Conservation (phyloP, 2,113 vertebrate species). For the Microtus pennsylvanicus region DNA sequence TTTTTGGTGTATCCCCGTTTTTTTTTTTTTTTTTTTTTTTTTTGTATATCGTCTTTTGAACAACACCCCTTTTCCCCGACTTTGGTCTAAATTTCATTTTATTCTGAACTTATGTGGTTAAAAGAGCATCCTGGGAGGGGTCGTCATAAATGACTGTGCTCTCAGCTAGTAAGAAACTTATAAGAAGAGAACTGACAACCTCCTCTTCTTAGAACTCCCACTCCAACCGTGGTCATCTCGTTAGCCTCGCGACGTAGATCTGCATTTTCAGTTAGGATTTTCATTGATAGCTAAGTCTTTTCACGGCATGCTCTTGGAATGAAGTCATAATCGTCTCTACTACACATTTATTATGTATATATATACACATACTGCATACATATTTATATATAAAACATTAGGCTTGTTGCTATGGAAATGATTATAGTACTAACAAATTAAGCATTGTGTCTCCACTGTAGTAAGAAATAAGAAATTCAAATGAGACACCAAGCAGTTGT, state of each 20-base stretch:
- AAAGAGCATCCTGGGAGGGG: background rate
- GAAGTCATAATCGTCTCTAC: constrained; percentile 58
- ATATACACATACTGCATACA: constrained; percentile 60
- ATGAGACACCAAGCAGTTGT: constrained; percentile 74
- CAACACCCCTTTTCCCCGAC: background rate
- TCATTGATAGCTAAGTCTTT: constrained; percentile 55
- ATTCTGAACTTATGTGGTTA: background rate
- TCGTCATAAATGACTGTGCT: background rate
- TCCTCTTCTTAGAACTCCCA: background rate
- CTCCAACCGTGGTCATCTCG: background rate
- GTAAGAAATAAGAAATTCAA: constrained; percentile 75
- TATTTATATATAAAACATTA: constrained; percentile 78
- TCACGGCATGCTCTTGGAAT: constrained; percentile 18
- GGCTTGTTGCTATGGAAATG: constrained; percentile 77
- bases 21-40: background rate
- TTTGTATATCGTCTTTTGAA: background rate
- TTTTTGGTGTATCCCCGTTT: background rate
- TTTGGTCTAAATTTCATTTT: constrained; percentile 43
- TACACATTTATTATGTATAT: constrained; percentile 50
- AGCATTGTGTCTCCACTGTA: constrained; percentile 69
- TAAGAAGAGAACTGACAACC: background rate
- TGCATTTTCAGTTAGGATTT: constrained; percentile 61
- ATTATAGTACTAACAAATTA: constrained; percentile 77
- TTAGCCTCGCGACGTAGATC: constrained; percentile 29
- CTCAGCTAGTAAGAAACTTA: constrained; percentile 8